Percentiles rank a stretch among this genome's conserved stretches.
Conservation (phyloP, 2,888 invertebrate species). For the Busseola fusca region DNA sequence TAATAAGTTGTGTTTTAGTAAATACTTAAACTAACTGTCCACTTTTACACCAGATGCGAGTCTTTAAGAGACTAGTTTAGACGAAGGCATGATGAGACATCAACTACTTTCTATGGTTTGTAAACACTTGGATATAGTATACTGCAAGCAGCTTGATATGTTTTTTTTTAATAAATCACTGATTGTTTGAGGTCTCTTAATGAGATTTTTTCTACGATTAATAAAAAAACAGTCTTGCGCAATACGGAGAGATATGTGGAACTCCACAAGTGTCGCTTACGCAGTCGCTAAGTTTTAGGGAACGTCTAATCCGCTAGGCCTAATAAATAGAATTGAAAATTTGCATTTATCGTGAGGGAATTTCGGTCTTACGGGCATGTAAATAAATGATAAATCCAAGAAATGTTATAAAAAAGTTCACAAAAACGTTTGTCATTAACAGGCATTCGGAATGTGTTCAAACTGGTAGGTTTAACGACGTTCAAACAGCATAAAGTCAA, state of each 20-base stretch:
- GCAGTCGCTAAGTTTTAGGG: background rate
- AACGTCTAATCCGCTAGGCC: background rate
- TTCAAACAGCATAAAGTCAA: slow-evolving; percentile 27
- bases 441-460: slow-evolving; percentile 24
- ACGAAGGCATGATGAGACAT: background rate
- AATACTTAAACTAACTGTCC: slow-evolving; percentile 2
- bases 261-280: background rate
- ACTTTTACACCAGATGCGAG: slow-evolving; percentile 15
- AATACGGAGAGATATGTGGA: background rate
- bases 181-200: background rate
- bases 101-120: background rate
- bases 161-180: no score
- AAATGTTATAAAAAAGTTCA: slow-evolving; percentile 15
- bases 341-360: background rate
- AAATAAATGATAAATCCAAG: background rate
- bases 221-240: background rate
- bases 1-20: slow-evolving; percentile 25
- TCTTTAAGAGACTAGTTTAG: background rate
- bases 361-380: background rate
- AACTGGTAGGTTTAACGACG: slow-evolving; percentile 29
- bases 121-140: background rate
- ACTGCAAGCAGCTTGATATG: background rate
- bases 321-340: background rate
- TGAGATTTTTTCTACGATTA: background rate
- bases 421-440: slow-evolving; percentile 32